Percentiles rank a stretch among this genome's conserved stretches.
Evolutionary conservation across 2,113 vertebrate genomes (phyloP).

Genomic region (Dasypus novemcinctus): DNA sequence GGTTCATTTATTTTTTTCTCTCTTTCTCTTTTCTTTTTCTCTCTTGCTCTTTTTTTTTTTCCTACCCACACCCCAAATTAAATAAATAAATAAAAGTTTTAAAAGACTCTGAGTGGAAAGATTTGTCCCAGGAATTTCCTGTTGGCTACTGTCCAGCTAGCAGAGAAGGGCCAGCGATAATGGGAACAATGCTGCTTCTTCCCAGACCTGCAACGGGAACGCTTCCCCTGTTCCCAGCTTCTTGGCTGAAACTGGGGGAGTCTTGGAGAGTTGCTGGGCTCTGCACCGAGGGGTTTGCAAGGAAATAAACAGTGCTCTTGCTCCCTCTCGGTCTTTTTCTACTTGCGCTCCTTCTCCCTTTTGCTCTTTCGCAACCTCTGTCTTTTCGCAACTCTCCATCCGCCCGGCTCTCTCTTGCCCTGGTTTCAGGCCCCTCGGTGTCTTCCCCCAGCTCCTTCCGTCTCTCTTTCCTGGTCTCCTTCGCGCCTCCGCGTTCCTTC

Average conservation of each 20-base stretch:
- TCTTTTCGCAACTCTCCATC: not conserved
- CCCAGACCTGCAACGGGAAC: constrained; percentile 45
- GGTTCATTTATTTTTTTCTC: not conserved
- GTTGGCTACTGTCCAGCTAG: constrained; percentile 80
- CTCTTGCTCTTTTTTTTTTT: not conserved
- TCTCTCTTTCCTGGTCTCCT: not conserved
- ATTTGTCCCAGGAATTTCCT: constrained; percentile 85
- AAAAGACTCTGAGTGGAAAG: constrained; percentile 73
- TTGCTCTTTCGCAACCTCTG: not conserved
- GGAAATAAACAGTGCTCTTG: not conserved
- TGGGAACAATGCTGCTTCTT: constrained; percentile 72
- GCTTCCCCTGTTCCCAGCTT: constrained; percentile 10
- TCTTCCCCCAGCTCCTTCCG: not conserved
- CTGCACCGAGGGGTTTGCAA: not conserved
- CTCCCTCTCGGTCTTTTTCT: not conserved
- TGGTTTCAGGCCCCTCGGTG: not conserved
- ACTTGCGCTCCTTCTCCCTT: fast-evolving
- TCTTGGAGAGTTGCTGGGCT: constrained; percentile 38
- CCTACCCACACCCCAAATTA: not conserved
- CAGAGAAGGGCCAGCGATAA: constrained; percentile 74
- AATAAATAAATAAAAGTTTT: constrained; percentile 73
- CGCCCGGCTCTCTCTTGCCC: not conserved
- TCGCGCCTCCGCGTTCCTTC: not conserved
- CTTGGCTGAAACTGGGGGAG: constrained; percentile 9
- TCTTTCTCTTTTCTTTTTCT: not conserved